Conservation (phyloP, 2,113 vertebrate genomes). For the Capreolus pygargus region DNA sequence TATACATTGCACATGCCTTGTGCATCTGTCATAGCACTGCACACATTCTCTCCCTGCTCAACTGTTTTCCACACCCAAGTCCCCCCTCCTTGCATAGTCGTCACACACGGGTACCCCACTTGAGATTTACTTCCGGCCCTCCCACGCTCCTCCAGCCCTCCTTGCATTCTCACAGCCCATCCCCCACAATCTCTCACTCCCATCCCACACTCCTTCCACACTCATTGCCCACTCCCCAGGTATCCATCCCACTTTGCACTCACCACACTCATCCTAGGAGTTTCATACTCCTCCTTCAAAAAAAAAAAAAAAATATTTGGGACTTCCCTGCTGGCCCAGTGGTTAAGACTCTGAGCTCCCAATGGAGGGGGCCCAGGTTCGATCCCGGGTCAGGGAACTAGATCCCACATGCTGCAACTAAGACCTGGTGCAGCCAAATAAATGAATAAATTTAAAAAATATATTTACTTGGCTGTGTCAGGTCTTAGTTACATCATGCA, state of each 20-base stretch:
- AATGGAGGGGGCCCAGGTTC: too few relatives aligned
- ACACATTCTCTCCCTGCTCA: neutral
- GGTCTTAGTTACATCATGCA: neutral
- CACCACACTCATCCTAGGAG: neutral
- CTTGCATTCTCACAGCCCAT: neutral
- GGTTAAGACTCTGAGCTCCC: too few relatives aligned
- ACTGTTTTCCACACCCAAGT: neutral
- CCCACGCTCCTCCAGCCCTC: neutral
- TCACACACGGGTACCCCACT: neutral
- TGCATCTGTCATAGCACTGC: fast-evolving
- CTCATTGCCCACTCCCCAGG: neutral
- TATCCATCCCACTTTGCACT: neutral
- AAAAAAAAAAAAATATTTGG: neutral
- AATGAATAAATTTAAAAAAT: too few relatives aligned
- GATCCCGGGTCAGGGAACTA: too few relatives aligned
- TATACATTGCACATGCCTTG: fast-evolving
- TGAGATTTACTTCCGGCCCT: neutral
- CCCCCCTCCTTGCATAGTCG: neutral
- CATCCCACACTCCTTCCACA: neutral
- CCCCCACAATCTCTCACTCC: neutral
- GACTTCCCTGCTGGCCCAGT: too few relatives aligned
- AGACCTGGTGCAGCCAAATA: too few relatives aligned
- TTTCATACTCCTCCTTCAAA: neutral
- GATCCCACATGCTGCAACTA: too few relatives aligned
- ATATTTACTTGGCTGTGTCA: neutral